phyloP scores from a whole-genome alignment of 2,113 vertebrate genomes.

The Heterotis niloticus region DNA sequence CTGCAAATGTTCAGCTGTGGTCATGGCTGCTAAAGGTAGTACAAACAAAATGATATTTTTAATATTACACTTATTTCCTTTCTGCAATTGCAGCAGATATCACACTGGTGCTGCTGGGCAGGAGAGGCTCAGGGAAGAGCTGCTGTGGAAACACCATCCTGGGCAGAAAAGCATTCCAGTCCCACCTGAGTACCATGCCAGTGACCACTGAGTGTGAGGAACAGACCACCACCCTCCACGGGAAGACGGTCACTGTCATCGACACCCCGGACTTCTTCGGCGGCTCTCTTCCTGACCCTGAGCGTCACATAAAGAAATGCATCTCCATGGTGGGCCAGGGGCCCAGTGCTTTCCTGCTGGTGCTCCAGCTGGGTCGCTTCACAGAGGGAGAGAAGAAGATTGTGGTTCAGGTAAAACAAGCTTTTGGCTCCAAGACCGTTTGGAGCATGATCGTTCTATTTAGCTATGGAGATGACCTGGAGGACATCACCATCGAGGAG shows the following conservation, averaged over 20 bases:
- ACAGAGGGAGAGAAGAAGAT: conserved; percentile 13
- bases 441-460: background rate
- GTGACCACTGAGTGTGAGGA: too few species aligned
- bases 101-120: too few species aligned
- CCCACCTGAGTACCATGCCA: too few species aligned
- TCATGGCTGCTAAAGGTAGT: too few species aligned
- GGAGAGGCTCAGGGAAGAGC: too few species aligned
- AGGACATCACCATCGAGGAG: background rate
- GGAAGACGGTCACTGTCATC: background rate
- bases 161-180: too few species aligned
- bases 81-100: too few species aligned
- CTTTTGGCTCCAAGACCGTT: background rate
- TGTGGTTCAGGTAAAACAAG: background rate
- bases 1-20: too few species aligned
- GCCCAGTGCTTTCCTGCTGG: conserved; percentile 5
- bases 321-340: background rate
- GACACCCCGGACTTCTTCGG: conserved; percentile 4
- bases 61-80: too few species aligned
- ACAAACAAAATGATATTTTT: too few species aligned
- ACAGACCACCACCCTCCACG: background rate
- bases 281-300: background rate
- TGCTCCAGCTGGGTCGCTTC: conserved; percentile 8
- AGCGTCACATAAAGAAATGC: background rate
- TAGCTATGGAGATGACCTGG: background rate
- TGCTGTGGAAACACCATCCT: too few species aligned